phyloP scores from a whole-genome alignment of 2,797 vertebrate species.

The Coregonus sp. region DNA sequence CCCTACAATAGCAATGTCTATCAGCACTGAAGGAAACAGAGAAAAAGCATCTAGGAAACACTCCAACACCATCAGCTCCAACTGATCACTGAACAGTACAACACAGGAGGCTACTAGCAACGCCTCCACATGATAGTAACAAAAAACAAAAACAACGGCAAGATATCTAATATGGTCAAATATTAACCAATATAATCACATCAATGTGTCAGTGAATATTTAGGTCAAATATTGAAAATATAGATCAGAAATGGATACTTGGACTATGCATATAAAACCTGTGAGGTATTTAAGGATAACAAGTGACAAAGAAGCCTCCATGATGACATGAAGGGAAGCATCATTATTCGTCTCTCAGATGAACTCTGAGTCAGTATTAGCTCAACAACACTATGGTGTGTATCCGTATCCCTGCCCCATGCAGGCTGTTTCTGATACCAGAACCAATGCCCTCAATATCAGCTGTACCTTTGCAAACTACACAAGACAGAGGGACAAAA shows the following conservation, averaged over 20 bases:
- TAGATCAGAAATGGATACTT: slow-evolving; percentile 3
- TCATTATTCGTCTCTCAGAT: slow-evolving; percentile 52
- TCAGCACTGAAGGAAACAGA: too few species aligned
- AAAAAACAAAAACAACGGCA: not conserved
- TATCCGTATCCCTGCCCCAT: slow-evolving; percentile 30
- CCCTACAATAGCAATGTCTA: not conserved
- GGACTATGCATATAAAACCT: slow-evolving; percentile 24
- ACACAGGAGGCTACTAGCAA: not conserved
- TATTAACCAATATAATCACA: slow-evolving; percentile 34
- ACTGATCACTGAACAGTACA: slow-evolving; percentile 4
- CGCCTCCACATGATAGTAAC: not conserved
- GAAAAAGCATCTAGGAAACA: not conserved
- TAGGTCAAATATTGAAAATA: not conserved
- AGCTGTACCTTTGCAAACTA: slow-evolving; percentile 78
- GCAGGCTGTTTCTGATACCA: slow-evolving; percentile 64
- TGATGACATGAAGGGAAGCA: slow-evolving; percentile 45
- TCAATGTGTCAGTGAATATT: slow-evolving; percentile 4
- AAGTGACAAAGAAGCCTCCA: slow-evolving; percentile 53
- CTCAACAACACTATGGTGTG: slow-evolving; percentile 42
- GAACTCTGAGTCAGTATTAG: slow-evolving; percentile 66
- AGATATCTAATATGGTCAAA: slow-evolving; percentile 23
- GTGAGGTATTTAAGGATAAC: slow-evolving; percentile 53
- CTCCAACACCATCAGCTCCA: slow-evolving; percentile 20
- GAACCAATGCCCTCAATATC: slow-evolving; percentile 78
- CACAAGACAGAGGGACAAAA: slow-evolving; percentile 77